Base-by-base conservation (phyloP, 2,113 vertebrate genomes). In the Chauna torquata region DNA sequence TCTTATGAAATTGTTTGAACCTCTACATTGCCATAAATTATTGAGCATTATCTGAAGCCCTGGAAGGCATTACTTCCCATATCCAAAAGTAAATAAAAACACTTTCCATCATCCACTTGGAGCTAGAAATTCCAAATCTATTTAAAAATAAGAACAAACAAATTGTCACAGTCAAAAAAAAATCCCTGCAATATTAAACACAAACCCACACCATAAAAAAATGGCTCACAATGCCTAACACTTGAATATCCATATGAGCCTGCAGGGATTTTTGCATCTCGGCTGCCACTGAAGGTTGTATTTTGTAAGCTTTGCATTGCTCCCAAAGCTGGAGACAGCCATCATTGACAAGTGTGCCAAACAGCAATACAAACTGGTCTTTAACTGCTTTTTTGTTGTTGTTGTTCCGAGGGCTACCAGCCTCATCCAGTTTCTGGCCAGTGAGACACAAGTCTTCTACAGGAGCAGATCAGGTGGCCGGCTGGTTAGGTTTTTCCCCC, bases 11-110 rank as follows among this genome's bases (percentile, higher is more conserved):
- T 59, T 52, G 61, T 58, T 85, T 88, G 62, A 78, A 88, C 45
- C 58, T 91, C 81, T 70, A 34, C 40, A 69, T 45, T 32, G 62
- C 74, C 36, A 17, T 92, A 90, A 97, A 96, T 92, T 85, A 95
- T 69, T 71, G 59, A 90, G 61, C 74, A 78, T 64, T 62, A 85
- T 22, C 27, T 59, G 66, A 91, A 92, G 64, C 49, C 55, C 71
- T 11, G 2, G 34, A 70, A 97, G 64, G 82, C 54, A 71, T 76
- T 85, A 66, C 68, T 90, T 90, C 3, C 1, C 55, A 50, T 50
- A 61, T 25, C 47, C 78, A 47, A 94, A 61, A 81, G 23, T 16
- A 78, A 88, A 78, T 30, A 93, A 78, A 74, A 14, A 11, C 27
- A 42, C 24, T 79, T 81, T 59, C 88, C 32, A 65, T 69, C 58